Percentiles rank a stretch among this genome's conserved stretches.
Evolutionary conservation across 2,113 vertebrate genomes (phyloP).

Genomic region (Xiphophorus hellerii): DNA sequence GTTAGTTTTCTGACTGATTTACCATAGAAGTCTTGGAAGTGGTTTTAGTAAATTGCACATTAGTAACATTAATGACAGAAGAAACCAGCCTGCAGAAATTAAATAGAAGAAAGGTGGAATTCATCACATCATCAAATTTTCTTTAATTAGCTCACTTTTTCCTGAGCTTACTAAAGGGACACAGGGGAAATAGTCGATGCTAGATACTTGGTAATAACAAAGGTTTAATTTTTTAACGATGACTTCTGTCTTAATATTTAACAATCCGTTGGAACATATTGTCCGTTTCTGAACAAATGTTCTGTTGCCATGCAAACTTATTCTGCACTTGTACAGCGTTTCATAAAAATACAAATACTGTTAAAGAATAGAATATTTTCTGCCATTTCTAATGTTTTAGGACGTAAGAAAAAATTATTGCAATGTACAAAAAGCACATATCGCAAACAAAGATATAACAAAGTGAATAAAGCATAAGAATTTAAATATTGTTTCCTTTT

Average conservation of each 20-base stretch:
- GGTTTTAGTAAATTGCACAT: no score
- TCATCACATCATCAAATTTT: neutral
- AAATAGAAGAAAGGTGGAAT: neutral
- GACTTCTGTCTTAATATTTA: neutral
- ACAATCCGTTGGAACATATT: neutral
- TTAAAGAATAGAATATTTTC: neutral
- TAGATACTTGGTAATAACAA: neutral
- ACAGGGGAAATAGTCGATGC: neutral
- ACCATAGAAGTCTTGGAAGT: no score
- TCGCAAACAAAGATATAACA: neutral
- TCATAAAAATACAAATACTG: neutral
- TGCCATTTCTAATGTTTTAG: no score
- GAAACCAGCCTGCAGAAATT: no score
- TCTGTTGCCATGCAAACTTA: neutral
- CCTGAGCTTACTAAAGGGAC: neutral
- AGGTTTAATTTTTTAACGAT: neutral
- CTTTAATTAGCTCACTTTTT: neutral
- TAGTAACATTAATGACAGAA: no score
- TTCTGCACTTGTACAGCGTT: no score
- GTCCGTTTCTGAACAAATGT: neutral
- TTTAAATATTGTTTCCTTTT: neutral
- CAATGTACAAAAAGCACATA: no score
- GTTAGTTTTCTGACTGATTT: no score
- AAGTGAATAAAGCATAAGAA: neutral
- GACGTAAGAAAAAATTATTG: neutral